A percentile compares a stretch with the other conserved stretches of the same genome.
Conservation (phyloP, 2,888 invertebrate species). For the Apotomis capreana region DNA sequence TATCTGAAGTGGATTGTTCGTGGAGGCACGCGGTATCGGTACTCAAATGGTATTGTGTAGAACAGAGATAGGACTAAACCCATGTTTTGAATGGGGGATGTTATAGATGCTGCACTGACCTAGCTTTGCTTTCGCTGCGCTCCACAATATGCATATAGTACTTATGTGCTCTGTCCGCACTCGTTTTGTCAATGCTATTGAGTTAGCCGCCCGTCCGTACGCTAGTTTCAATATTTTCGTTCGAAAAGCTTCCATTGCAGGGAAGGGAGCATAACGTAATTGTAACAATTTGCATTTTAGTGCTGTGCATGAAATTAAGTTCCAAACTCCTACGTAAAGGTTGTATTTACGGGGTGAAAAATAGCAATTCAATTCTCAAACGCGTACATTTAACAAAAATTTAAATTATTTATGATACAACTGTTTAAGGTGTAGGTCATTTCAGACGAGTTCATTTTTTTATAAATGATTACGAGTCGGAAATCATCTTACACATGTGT, state of each 20-base stretch:
- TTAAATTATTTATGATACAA: no score
- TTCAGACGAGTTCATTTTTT: no score
- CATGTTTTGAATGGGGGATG: conserved; percentile 50
- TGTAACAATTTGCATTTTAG: conserved; percentile 51
- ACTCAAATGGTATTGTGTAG: conserved; percentile 9
- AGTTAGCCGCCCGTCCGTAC: conserved; percentile 52
- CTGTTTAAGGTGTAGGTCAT: no score
- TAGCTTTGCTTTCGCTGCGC: conserved; percentile 44
- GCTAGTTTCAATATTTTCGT: conserved; percentile 56
- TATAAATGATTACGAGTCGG: no score
- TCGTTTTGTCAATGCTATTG: conserved; percentile 54
- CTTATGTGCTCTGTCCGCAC: conserved; percentile 49
- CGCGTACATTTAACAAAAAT: no score
- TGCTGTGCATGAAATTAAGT: conserved; percentile 19
- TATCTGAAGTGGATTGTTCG: conserved; percentile 31
- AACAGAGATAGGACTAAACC: conserved; percentile 29
- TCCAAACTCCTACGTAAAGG: conserved; percentile 8
- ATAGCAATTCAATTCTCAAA: background rate
- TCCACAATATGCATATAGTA: conserved; percentile 55
- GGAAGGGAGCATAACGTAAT: conserved; percentile 49
- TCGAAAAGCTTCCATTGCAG: conserved; percentile 52
- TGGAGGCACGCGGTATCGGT: background rate
- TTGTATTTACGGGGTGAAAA: conserved; percentile 8
- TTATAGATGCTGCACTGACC: conserved; percentile 51
- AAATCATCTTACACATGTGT: no score